Evolutionary conservation across 2,113 vertebrate genomes (phyloP), one percentile per base, ranked within the genome.

Genomic region (Nerophis ophidion): DNA sequence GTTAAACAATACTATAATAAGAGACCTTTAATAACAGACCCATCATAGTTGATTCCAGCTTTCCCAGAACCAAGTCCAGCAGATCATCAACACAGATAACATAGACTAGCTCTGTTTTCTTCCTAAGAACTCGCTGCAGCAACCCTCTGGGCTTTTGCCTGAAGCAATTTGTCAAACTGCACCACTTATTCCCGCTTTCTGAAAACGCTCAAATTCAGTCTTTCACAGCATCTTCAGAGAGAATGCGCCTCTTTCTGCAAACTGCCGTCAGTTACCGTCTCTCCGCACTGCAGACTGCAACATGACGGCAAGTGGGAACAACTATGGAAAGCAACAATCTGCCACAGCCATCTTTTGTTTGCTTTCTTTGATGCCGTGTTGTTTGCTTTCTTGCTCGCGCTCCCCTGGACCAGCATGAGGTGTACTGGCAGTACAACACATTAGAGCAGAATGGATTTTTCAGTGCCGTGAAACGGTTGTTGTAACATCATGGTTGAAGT

Each of bases 81-180:
- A 45, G 40, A 63, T 65, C 19, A 68, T 65, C 59, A 45, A 42
- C 66, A 49, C n/a, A 60, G 35, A 35, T 71, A 75, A 79, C 63
- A 34, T 66, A 53, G 47, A 35, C 13, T 45, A 33, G 17, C 53
- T 14, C 50, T 57, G 14, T 17, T 49, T 17, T 8, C 8, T 72
- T 65, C 35, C 45, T 26, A 14, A 74, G 62, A 75, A 81, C 81
- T 80, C 76, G 52, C 49, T 49, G 19, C 63, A 66, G 42, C 55
- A 82, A 70, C 60, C 71, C 62, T 65, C 59, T 45, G 62, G 68
- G 72, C 50, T 72, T 78, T 65, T 51, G 51, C 70, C 65, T 59
- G 49, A 74, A 70, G 75, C 68, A 74, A 73, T 83, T 81, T 81
- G 75, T 80, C 73, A 79, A 80, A 84, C 72, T 34, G 48, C 73